Percentiles rank a stretch among this genome's conserved stretches.
Conservation (phyloP, 2,797 vertebrate genomes). For the Smutsia gigantea region DNA sequence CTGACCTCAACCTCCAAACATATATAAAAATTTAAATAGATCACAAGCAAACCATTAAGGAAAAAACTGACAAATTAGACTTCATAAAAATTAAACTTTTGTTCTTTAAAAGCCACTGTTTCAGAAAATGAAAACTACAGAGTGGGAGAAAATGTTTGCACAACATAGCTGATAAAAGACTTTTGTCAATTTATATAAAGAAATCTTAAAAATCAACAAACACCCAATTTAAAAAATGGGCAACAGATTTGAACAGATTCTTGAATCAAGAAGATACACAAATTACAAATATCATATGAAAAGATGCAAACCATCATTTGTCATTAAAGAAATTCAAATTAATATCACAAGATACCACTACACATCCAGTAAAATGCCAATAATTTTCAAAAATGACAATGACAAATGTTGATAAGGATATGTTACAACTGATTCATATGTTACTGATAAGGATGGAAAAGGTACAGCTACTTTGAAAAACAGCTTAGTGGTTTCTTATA, state of each 20-base stretch:
- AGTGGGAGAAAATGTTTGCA: neutral
- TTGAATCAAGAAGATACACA: neutral
- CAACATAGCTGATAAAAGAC: neutral
- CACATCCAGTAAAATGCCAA: neutral
- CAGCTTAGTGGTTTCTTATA: neutral
- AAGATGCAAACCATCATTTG: neutral
- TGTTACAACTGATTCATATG: neutral
- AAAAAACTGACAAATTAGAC: neutral
- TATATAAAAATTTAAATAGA: neutral
- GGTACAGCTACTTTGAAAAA: neutral
- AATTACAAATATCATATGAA: neutral
- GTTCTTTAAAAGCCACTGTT: neutral
- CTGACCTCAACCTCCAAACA: neutral
- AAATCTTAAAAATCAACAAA: slow-evolving; percentile 1
- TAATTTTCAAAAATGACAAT: neutral
- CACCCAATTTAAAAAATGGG: neutral
- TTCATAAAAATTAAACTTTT: slow-evolving; percentile 29
- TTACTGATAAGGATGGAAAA: neutral
- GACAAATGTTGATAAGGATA: neutral
- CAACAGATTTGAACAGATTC: neutral
- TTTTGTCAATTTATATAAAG: neutral
- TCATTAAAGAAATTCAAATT: slow-evolving; percentile 8
- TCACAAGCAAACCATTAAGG: neutral
- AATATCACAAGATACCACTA: neutral
- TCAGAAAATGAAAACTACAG: neutral